Evolutionary conservation across 1,140 invertebrate genomes (phyloP).

Genomic region (Alviniconcha marisindica): DNA sequence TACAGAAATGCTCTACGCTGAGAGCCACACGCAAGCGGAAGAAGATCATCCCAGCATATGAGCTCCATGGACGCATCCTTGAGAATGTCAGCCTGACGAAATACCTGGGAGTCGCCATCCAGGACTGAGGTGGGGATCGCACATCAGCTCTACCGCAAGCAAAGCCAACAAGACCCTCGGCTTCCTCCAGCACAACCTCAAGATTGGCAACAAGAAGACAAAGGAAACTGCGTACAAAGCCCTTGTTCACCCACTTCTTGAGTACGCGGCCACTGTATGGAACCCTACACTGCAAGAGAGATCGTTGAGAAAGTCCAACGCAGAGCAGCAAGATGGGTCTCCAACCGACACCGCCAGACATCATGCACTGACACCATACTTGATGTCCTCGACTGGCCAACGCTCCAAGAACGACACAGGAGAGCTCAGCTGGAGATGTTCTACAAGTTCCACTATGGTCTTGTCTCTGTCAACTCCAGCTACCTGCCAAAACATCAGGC

Average conservation of each 20-base stretch:
- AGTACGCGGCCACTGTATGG: too few relatives aligned
- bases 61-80: background rate
- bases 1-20: background rate
- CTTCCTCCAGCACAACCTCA: too few relatives aligned
- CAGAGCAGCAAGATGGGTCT: slow-evolving; percentile 47
- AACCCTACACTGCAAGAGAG: slow-evolving; percentile 19
- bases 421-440: background rate
- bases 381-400: slow-evolving; percentile 12
- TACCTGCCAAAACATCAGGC: background rate
- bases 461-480: background rate
- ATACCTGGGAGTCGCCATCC: background rate
- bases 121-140: too few relatives aligned
- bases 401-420: background rate
- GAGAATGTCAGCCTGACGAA: too few relatives aligned
- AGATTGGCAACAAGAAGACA: too few relatives aligned
- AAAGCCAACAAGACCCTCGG: too few relatives aligned
- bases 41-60: too few relatives aligned
- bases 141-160: too few relatives aligned
- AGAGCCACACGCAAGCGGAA: background rate
- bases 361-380: slow-evolving; percentile 40
- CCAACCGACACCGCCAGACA: slow-evolving; percentile 33
- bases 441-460: background rate
- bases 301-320: slow-evolving; percentile 52
- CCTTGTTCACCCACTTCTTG: too few relatives aligned
- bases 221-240: too few relatives aligned